Percentiles rank a stretch among this genome's conserved stretches.
phyloP scores from a whole-genome alignment of 2,113 vertebrate genomes.

The Mirza zaza region DNA sequence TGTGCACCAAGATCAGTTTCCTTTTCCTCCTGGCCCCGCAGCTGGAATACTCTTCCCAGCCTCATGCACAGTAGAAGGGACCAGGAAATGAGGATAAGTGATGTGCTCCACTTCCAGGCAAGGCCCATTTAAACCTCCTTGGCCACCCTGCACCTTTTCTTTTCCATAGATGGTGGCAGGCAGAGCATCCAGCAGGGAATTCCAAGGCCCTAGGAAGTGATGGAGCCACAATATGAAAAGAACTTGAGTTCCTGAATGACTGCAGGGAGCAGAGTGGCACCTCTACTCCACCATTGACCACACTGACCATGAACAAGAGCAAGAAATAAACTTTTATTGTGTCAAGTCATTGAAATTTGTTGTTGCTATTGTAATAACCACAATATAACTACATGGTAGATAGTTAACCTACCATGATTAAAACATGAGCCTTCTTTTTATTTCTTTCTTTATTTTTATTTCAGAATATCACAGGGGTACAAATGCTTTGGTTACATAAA shows the following conservation, averaged over 20 bases:
- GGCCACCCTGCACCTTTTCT: background rate
- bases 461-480: too few species aligned
- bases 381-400: background rate
- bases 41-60: background rate
- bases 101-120: background rate
- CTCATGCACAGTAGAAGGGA: background rate
- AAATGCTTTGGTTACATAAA: too few species aligned
- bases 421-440: background rate
- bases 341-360: background rate
- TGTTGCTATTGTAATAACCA: background rate
- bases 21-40: background rate
- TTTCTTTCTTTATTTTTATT: too few species aligned
- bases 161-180: background rate
- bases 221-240: background rate
- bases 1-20: background rate
- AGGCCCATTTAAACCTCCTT: background rate
- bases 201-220: background rate
- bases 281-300: background rate
- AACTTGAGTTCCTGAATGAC: background rate
- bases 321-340: background rate
- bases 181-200: background rate
- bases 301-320: background rate
- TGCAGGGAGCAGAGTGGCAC: background rate
- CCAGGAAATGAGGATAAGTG: background rate
- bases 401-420: background rate